Conservation (phyloP, 2,888 invertebrate genomes). For the Brenthis ino region DNA sequence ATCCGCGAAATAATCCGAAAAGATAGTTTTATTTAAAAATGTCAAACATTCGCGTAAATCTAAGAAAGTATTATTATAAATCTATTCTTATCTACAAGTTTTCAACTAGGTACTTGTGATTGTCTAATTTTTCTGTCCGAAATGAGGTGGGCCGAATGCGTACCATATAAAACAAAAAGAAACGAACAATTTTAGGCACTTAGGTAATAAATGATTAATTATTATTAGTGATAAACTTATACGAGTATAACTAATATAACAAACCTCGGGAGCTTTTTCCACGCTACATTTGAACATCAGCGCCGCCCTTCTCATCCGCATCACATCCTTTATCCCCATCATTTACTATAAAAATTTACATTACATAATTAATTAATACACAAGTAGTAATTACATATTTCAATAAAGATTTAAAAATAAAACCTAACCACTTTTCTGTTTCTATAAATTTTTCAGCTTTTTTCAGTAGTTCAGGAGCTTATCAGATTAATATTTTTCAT, state of each 20-base stretch:
- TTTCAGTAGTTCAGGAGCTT: slow-evolving; percentile 52
- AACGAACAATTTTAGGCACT: not conserved
- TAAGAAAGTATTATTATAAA: no score
- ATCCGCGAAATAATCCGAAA: no score
- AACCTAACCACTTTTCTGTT: slow-evolving; percentile 60
- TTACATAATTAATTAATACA: not conserved
- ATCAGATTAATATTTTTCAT: no score
- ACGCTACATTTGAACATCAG: slow-evolving; percentile 57
- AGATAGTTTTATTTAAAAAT: no score
- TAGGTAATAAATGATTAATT: not conserved
- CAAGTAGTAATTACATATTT: not conserved
- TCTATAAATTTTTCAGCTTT: slow-evolving; percentile 60
- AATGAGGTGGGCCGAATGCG: not conserved
- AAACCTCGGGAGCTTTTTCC: slow-evolving; percentile 53
- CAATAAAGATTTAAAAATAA: not conserved
- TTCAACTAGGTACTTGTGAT: not conserved
- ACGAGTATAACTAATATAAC: not conserved
- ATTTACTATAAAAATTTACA: slow-evolving; percentile 47
- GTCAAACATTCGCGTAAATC: no score
- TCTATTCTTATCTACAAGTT: no score
- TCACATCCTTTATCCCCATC: slow-evolving; percentile 59
- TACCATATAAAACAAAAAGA: not conserved
- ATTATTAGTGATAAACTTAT: not conserved
- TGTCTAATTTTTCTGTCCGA: not conserved
- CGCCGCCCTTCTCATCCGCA: slow-evolving; percentile 47